Conservation (phyloP, 2,113 vertebrate species). For the Rostratula benghalensis region DNA sequence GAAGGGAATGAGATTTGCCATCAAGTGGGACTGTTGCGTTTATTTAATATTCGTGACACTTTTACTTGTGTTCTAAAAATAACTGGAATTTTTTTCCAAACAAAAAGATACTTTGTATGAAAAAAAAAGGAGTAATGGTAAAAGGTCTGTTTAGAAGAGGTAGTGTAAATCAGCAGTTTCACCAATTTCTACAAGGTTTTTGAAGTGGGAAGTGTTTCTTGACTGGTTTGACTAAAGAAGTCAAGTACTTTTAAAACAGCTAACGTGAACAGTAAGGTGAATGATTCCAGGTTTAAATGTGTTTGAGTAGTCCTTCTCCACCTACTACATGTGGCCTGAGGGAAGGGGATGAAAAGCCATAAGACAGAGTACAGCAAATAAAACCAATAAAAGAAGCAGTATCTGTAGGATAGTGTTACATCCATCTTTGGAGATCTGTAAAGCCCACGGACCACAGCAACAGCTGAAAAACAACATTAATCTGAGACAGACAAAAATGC, state of each 20-base stretch:
- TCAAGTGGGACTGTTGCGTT: not conserved
- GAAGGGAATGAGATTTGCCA: not conserved
- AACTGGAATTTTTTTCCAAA: not conserved
- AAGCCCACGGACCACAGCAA: not conserved
- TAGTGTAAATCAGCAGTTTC: not conserved
- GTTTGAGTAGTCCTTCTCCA: not conserved
- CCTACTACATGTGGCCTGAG: slow-evolving; percentile 20
- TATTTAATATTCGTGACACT: slow-evolving; percentile 12
- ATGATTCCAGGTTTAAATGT: not conserved
- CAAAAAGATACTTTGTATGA: not conserved
- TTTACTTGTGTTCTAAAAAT: slow-evolving; percentile 19
- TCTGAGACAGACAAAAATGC: not conserved
- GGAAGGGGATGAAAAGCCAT: slow-evolving; percentile 40
- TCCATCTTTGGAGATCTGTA: slow-evolving; percentile 34
- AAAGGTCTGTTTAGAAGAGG: not conserved
- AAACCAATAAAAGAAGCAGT: slow-evolving; percentile 45
- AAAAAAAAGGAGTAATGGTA: not conserved
- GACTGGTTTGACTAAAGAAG: not conserved
- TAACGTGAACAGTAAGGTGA: not conserved
- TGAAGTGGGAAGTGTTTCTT: not conserved
- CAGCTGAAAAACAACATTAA: not conserved
- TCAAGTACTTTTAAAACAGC: not conserved
- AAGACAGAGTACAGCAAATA: slow-evolving; percentile 9
- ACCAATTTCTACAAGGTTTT: not conserved
- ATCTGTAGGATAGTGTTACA: not conserved